Evolutionary conservation across 2,888 invertebrate species (phyloP).

Genomic region (Zelleria hepariella): DNA sequence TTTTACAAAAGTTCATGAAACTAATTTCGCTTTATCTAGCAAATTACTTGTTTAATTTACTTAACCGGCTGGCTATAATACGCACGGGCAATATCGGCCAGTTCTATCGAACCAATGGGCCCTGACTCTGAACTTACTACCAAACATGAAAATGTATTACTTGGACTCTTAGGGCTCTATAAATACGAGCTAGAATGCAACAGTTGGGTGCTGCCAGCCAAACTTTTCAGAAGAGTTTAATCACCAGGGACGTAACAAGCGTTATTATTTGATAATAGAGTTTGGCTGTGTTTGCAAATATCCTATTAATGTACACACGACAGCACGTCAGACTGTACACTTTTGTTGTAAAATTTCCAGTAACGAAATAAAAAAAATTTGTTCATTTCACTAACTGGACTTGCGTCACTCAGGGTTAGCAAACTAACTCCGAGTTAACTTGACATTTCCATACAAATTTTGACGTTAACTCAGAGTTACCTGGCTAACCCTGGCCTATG

Average conservation of each 20-base stretch:
- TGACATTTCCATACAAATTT: too few relatives aligned
- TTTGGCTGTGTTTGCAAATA: too few relatives aligned
- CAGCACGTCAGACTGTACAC: too few relatives aligned
- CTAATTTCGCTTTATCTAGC: neutral
- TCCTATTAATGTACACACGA: too few relatives aligned
- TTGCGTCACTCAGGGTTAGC: too few relatives aligned
- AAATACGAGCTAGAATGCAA: neutral
- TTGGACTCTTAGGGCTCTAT: neutral
- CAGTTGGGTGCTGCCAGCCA: neutral
- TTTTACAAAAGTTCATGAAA: neutral
- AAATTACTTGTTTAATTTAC: neutral
- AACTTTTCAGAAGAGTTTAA: neutral
- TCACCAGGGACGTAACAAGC: neutral
- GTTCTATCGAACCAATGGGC: neutral
- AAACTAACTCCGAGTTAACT: too few relatives aligned
- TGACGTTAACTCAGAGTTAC: too few relatives aligned
- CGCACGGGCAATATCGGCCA: neutral
- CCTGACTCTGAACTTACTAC: neutral
- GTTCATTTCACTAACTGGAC: too few relatives aligned
- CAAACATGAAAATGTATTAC: neutral
- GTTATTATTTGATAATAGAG: too few relatives aligned
- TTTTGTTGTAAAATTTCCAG: too few relatives aligned
- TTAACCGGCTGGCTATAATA: neutral
- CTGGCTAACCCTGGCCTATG: too few relatives aligned
- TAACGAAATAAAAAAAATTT: too few relatives aligned